Conservation (phyloP, 2,888 invertebrate genomes). For the Sinohyriopsis cumingii region DNA sequence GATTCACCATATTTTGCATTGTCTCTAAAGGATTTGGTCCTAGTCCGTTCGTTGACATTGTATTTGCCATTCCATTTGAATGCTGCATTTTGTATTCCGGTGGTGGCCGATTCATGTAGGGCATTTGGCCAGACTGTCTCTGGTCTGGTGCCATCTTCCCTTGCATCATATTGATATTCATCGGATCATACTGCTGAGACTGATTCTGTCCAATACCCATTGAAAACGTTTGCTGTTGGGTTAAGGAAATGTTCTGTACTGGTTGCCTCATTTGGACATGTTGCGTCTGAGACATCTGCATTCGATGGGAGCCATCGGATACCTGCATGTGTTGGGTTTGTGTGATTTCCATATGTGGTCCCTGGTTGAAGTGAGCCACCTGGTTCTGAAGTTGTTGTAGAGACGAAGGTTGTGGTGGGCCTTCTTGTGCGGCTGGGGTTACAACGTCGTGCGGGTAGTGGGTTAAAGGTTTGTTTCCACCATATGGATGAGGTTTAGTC, state of each 20-base stretch:
- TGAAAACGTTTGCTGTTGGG: slow-evolving; percentile 63
- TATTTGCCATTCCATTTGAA: slow-evolving; percentile 36
- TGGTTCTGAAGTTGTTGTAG: slow-evolving; percentile 68
- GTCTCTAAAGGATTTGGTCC: slow-evolving; percentile 66
- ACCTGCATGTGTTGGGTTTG: slow-evolving; percentile 82
- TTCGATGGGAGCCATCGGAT: slow-evolving; percentile 57
- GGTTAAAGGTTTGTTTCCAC: slow-evolving; percentile 65
- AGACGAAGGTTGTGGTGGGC: slow-evolving; percentile 49
- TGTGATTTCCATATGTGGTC: slow-evolving; percentile 82
- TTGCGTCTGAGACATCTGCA: slow-evolving; percentile 65
- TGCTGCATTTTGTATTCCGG: slow-evolving; percentile 83
- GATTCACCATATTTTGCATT: slow-evolving; percentile 75
- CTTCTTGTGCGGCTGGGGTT: slow-evolving; percentile 32
- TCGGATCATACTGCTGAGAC: slow-evolving; percentile 34
- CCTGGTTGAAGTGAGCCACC: slow-evolving; percentile 85
- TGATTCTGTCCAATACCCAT: slow-evolving; percentile 53
- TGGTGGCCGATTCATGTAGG: slow-evolving; percentile 79
- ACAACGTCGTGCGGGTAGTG: slow-evolving; percentile 63
- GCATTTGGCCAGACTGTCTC: slow-evolving; percentile 63
- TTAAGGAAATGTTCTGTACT: slow-evolving; percentile 56
- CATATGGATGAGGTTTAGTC: slow-evolving; percentile 49
- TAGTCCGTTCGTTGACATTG: slow-evolving; percentile 29
- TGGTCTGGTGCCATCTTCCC: slow-evolving; percentile 28
- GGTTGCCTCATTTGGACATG: slow-evolving; percentile 76
- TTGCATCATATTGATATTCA: slow-evolving; percentile 24